Base-by-base conservation (phyloP, 2,797 vertebrate species). In the Darevskia mixta region DNA sequence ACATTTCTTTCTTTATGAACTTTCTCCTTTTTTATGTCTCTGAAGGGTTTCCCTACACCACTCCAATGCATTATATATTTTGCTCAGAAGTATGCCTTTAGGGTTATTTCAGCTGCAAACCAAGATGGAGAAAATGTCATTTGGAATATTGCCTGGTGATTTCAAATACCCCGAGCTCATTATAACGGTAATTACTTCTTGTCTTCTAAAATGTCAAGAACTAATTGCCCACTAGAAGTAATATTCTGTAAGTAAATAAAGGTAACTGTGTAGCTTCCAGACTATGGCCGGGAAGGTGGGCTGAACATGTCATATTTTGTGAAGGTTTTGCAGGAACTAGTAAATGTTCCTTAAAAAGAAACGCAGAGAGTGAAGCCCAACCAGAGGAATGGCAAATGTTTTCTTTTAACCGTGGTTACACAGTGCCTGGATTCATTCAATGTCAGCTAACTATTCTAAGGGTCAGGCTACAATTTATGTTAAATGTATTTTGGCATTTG, bases 141-240 rank as follows among this genome's bases (percentile, higher is more conserved):
- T 91, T 95, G 79, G 77, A 94, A 94, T 94, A 94, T 92, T 81
- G 64, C 73, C 84, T 96, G 84, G 92, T 93, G 91, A 91, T 95
- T 95, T 96, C 88, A 94, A 95, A 95, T 93, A 84, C 87, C 89
- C 92, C 80, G 78, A 94, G 76, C 84, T 96, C 91, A 89, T 94
- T 94, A 95, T 55, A 91, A 91, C 32, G 87, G 55, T 66, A 93
- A 91, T 83, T 91, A 88, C 55, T 71, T 67, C 77, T 55, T 86
- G 90, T 87, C 87, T 91, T 79, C 80, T 55, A 71, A 94, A 91
- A 91, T 45, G 0, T 81, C 78, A 92, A 88, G 82, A 89, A 89
- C 71, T 93, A 72, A 82, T 58, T 89, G 90, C 29, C 84, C 82
- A 95, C 79, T 49, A 92, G 79, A 91, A 96, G 67, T 1, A 86